Evolutionary conservation across 2,113 vertebrate genomes (phyloP), one percentile per base, ranked within the genome.

Genomic region (Tragelaphus strepsiceros): DNA sequence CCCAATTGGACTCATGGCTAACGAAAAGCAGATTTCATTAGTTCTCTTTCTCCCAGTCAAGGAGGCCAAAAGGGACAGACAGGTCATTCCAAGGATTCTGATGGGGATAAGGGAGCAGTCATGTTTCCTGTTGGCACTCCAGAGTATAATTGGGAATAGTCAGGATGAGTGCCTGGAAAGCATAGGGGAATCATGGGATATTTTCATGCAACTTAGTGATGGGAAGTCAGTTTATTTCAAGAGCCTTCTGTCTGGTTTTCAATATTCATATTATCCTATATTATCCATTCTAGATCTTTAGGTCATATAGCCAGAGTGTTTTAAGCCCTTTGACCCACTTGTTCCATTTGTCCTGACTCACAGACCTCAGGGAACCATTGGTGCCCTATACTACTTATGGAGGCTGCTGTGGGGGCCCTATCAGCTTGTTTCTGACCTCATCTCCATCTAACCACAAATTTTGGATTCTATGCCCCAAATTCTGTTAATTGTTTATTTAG

Each of bases 1-100:
- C 39, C 99, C 99, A n/a, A 99, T 99, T 21, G 99, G 99, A 97
- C 99, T 99, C 99, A 99, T 99, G 59, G 99, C 99, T 99, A 96
- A 90, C 30, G 61, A 78, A 97, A 85, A 98, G 46, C 13, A 90
- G 93, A 56, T 43, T 74, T 82, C 39, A 58, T 98, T 93, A 96
- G 64, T 95, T 91, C 22, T 88, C 21, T 61, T 96, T 24, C 19
- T 62, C 32, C 21, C 67, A 94, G 10, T 51, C 26, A 16, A 0
- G n/a, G 87, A 92, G 49, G 21, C 7, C 12, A 16, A 32, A 81
- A 7, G 59, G 35, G 9, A n/a, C 21, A 90, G 35, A 24, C 10
- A 71, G 49, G 22, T 56, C 8, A 94, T 89, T 19, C 3, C 28
- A 53, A 94, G 80, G 32, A 61, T 80, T 54, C 64, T 67, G 49